These are phyloP conservation scores for Atethmia centrago DNA, from an alignment of 2,888 invertebrate species.

Conservation along the genomic window DNA sequence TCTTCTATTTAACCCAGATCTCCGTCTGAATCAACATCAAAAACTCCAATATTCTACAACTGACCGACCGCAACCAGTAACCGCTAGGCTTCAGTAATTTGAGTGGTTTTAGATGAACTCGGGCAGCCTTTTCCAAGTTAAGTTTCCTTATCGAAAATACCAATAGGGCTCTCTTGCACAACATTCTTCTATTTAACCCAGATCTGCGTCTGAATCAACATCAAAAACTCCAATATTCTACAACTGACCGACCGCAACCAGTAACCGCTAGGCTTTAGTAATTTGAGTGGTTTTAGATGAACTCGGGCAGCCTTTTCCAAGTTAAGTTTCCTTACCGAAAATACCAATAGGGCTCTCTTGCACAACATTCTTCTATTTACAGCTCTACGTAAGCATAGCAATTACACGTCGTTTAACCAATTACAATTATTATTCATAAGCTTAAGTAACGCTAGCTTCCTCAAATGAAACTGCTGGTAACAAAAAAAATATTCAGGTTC, in stretches of 20 bases:
- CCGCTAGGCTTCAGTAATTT: not conserved
- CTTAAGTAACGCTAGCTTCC: slow-evolving; percentile 51
- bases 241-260: slow-evolving; percentile 2
- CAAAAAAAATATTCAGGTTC: slow-evolving; percentile 33
- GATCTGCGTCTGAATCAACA: not conserved
- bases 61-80: slow-evolving; percentile 3
- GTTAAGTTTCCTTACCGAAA: no score
- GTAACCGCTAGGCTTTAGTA: not conserved
- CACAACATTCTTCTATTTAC: not conserved
- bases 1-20: no score
- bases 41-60: not conserved
- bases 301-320: not conserved
- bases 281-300: not conserved
- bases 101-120: not conserved
- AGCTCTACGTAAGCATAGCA: slow-evolving; percentile 35
- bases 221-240: not conserved
- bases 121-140: not conserved
- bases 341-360: not conserved
- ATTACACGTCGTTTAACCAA: slow-evolving; percentile 49
- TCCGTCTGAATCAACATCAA: not conserved
- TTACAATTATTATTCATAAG: slow-evolving; percentile 60
- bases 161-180: not conserved
- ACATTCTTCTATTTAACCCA: not conserved
- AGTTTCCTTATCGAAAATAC: no score
- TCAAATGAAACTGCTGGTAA: slow-evolving; percentile 35